Conservation (phyloP, 2,888 invertebrate species). For the Ichneumoninae sp. region DNA sequence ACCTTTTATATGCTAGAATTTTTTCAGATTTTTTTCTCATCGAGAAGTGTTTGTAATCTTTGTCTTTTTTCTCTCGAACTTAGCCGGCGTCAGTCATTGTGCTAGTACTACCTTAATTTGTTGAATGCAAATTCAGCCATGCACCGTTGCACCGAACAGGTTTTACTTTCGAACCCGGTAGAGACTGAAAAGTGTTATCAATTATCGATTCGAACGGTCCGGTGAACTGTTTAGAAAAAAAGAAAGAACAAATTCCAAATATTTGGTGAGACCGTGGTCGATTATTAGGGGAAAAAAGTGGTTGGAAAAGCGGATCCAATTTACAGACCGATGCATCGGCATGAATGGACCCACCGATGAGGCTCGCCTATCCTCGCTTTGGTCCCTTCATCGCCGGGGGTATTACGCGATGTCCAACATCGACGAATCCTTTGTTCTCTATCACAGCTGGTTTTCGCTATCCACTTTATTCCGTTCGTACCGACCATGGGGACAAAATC, state of each 20-base stretch:
- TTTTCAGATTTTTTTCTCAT: too few relatives aligned
- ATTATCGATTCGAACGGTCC: background rate
- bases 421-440: slow-evolving; percentile 42
- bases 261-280: background rate
- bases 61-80: too few relatives aligned
- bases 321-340: slow-evolving; percentile 10
- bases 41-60: too few relatives aligned
- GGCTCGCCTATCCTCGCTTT: slow-evolving; percentile 13
- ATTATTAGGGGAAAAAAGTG: background rate
- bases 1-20: too few relatives aligned
- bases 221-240: background rate
- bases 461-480: background rate
- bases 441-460: slow-evolving; percentile 9
- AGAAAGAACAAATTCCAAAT: background rate
- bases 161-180: background rate
- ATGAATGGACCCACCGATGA: slow-evolving; percentile 15
- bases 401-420: slow-evolving; percentile 35
- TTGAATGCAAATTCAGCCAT: too few relatives aligned
- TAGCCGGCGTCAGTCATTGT: too few relatives aligned
- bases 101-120: too few relatives aligned
- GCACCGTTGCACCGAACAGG: too few relatives aligned
- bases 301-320: slow-evolving; percentile 36
- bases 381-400: slow-evolving; percentile 13
- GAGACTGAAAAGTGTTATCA: background rate
- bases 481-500: background rate